Evolutionary conservation across 2,888 invertebrate genomes (phyloP).

Genomic region (Malachius bipustulatus): DNA sequence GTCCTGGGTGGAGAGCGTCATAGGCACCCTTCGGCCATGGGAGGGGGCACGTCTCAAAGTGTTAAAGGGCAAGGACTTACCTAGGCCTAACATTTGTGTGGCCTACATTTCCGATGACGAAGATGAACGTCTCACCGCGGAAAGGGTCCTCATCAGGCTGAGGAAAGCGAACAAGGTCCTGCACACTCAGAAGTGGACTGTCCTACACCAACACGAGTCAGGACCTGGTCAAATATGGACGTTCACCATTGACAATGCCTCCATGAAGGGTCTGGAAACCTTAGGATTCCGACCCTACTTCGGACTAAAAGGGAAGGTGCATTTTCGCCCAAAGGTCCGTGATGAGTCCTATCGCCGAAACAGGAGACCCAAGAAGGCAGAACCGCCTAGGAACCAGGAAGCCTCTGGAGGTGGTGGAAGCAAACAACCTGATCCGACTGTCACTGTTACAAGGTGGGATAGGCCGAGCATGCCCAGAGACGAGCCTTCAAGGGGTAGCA

Average conservation of each 20-base stretch:
- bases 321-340: not conserved
- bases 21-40: not conserved
- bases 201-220: not conserved
- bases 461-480: too few species aligned
- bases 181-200: not conserved
- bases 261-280: not conserved
- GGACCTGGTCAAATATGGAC: not conserved
- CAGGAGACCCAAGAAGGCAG: too few species aligned
- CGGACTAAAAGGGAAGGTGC: not conserved
- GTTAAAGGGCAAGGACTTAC: not conserved
- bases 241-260: constrained; percentile 4
- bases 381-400: too few species aligned
- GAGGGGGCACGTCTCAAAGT: constrained; percentile 1
- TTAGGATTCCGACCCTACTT: not conserved
- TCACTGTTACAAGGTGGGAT: too few species aligned
- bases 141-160: not conserved
- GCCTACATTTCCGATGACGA: constrained; percentile 1
- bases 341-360: too few species aligned
- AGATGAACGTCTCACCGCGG: not conserved
- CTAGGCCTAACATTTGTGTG: not conserved
- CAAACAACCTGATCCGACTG: too few species aligned
- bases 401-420: too few species aligned
- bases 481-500: too few species aligned
- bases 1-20: not conserved
- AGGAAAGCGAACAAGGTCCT: not conserved